Evolutionary conservation across 1,140 invertebrate species (phyloP).

Genomic region (Zaprionus kolodkinae): DNA sequence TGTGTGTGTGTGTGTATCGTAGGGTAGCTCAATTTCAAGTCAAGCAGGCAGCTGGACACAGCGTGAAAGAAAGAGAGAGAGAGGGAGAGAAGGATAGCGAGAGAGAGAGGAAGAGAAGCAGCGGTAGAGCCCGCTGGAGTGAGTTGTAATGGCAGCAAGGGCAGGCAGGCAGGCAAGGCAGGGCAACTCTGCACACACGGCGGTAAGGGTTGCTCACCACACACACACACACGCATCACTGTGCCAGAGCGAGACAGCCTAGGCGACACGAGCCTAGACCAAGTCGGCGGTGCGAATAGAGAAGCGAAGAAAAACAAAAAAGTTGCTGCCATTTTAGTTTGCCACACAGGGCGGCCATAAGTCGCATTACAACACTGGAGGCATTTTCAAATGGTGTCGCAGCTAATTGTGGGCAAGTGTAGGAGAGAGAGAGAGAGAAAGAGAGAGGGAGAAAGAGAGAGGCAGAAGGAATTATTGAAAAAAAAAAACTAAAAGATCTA

Average conservation of each 20-base stretch:
- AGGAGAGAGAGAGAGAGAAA: background rate
- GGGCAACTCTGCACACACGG: slow-evolving; percentile 25
- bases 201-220: slow-evolving; percentile 57
- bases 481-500: no score
- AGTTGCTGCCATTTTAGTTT: slow-evolving; percentile 28
- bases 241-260: background rate
- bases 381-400: background rate
- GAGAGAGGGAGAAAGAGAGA: background rate
- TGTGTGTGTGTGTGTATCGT: slow-evolving; percentile 39
- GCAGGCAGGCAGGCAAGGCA: background rate
- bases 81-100: background rate
- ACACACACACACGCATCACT: slow-evolving; percentile 24
- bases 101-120: slow-evolving; percentile 1
- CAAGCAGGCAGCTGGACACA: slow-evolving; percentile 42
- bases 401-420: background rate
- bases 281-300: slow-evolving; percentile 10
- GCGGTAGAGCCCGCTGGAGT: background rate
- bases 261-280: slow-evolving; percentile 13
- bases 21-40: slow-evolving; percentile 53
- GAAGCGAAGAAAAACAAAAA: background rate
- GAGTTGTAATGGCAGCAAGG: background rate
- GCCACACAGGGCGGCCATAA: slow-evolving; percentile 24
- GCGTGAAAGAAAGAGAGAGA: background rate
- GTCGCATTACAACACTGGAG: slow-evolving; percentile 17
- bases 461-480: background rate